Evolutionary conservation across 2,797 vertebrate species (phyloP), one percentile per base, ranked within the genome.

Genomic region (Ibycter americanus): DNA sequence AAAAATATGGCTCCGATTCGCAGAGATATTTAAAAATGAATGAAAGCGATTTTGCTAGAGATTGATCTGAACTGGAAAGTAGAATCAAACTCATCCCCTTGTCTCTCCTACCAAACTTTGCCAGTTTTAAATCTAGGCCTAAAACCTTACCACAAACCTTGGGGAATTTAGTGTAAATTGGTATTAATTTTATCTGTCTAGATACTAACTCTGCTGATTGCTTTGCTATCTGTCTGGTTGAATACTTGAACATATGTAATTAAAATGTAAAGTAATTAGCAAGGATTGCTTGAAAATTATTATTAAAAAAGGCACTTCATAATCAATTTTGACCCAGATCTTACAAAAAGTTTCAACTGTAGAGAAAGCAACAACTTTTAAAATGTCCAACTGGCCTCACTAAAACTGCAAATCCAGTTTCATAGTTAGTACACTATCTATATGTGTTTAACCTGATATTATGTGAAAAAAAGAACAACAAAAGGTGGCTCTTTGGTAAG

Each of bases 401-500:
- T 83, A 46, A 51, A 73, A 74, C 10, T 93, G 49, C 31, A 73
- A 63, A 66, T 70, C 25, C 1, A 2, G 87, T 92, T 84, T 77
- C 22, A 27, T 76, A 27, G 8, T 29, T 72, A 0, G 4, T 61
- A 31, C 4, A 22, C 8, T 68, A 44, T 66, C 32, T 55, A 15
- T 25, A 44, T 47, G 8, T 42, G 17, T 74, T 90, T 86, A 78
- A 67, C 4, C 52, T 83, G 67, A 74, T 29, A 87, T 40, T 61
- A 66, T 20, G 55, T 91, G 44, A 87, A 91, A 90, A 93, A 84
- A 77, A 54, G n/a, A 91, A 80, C 40, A 95, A 56, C 38, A 86
- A 92, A 96, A 95, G 67, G 91, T 73, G 56, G n/a, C 32, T 90
- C 36, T 96, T 95, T 92, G 72, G 63, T 96, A 83, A 88, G 71